Evolutionary conservation across 2,113 vertebrate genomes (phyloP), one percentile per base, ranked within the genome.

Genomic region (Rhipidura dahli): DNA sequence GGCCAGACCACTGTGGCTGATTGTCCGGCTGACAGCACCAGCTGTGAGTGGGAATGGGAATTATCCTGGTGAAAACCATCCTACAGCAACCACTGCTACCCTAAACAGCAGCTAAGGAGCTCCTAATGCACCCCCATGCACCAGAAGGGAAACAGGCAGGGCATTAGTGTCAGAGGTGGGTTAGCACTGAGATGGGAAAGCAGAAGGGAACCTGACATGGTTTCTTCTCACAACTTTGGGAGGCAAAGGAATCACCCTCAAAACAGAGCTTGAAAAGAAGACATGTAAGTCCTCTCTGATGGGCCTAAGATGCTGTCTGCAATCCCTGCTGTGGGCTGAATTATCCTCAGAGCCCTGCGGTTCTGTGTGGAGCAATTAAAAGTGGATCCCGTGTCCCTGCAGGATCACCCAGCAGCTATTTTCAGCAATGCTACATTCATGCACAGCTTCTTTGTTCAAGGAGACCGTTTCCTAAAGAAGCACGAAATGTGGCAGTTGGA

Each of bases 301-400:
- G 44, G 78, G 65, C 13, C 47, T 42, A 30, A 87, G 72, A 44
- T 0, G 0, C 69, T 80, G 63, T 31, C 81, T 76, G 75, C 75
- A 89, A 42, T 63, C 84, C 37, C 44, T 72, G 82, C 75, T 27
- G 1, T 1, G 7, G 87, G 65, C 72, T 95, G 70, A 80, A 78
- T 89, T 83, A 81, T 45, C 63, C 69, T 51, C 76, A 71, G 7
- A 83, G 77, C 61, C 28, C 75, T 39, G 65, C 0, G 2, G 65
- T 64, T 97, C 79, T 94, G 73, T 6, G 40, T 45, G 87, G 76
- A 94, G 77, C 87, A 92, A 87, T 94, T 96, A 89, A 78, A 94
- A 92, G 84, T 47, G 4, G 37, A 82, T 89, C 71, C 72, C 0
- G 1, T 70, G 77, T 81, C 90, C 83, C 63, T 37, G 60, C 83